Evolutionary conservation across 23 tunicate genomes (phyloP).

Genomic region (Botrylloides violaceus): DNA sequence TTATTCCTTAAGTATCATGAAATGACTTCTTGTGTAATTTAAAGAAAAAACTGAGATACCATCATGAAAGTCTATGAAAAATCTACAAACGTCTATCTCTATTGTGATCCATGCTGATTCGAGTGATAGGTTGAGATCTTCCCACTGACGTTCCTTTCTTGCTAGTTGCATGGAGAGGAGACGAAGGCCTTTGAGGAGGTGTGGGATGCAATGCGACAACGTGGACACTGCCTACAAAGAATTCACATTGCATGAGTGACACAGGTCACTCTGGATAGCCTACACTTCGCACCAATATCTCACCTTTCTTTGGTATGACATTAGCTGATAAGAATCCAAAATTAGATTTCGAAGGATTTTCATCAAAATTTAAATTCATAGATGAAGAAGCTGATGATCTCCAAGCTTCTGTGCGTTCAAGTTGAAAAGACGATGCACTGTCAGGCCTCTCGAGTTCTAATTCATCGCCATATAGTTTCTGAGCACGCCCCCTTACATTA

Average conservation of each 20-base stretch:
- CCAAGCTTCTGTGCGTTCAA: slow-evolving; percentile 88
- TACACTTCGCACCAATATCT: too few species aligned
- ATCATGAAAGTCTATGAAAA: background rate
- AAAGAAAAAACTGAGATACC: background rate
- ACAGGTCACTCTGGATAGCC: too few species aligned
- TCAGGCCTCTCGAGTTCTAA: slow-evolving; percentile 42
- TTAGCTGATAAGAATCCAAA: background rate
- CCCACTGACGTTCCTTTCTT: background rate
- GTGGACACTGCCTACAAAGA: slow-evolving; percentile 6
- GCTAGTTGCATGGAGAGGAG: too few species aligned
- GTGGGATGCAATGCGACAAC: slow-evolving; percentile 16
- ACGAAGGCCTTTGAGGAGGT: slow-evolving; percentile 84
- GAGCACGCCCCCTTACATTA: slow-evolving; percentile 19
- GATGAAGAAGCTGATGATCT: slow-evolving; percentile 76
- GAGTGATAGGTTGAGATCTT: background rate
- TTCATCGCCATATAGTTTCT: slow-evolving; percentile 11
- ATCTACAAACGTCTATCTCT: slow-evolving; percentile 9
- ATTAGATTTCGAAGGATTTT: background rate
- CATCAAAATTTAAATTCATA: background rate
- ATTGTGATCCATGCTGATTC: background rate
- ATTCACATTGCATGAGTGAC: too few species aligned
- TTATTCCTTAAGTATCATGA: too few species aligned
- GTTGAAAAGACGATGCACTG: slow-evolving; percentile 82
- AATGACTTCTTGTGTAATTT: slow-evolving; percentile 2
- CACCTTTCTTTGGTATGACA: background rate